Evolutionary conservation across 2,113 vertebrate genomes (phyloP).

Genomic region (Rhizomys pruinosus): DNA sequence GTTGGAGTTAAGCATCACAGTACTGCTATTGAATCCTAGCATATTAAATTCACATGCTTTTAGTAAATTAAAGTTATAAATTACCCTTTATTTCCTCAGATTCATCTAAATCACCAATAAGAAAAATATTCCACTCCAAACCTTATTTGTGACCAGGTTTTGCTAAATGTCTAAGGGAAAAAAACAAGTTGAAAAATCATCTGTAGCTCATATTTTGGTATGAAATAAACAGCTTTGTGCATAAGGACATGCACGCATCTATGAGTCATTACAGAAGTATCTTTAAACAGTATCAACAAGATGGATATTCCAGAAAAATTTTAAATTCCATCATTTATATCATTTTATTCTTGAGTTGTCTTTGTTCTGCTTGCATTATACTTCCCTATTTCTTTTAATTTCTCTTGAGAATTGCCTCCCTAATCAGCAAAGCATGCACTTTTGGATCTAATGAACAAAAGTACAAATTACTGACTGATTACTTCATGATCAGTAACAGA

Average conservation of each 20-base stretch:
- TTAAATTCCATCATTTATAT: neutral
- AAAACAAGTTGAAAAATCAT: constrained; percentile 49
- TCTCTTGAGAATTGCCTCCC: neutral
- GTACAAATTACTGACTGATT: constrained; percentile 58
- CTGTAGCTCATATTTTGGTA: neutral
- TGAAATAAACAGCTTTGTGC: constrained; percentile 41
- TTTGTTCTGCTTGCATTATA: constrained; percentile 29
- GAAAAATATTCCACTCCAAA: constrained; percentile 37
- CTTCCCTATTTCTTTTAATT: constrained; percentile 35
- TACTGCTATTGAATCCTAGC: constrained; percentile 78
- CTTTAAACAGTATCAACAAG: constrained; percentile 28
- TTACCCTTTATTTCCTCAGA: constrained; percentile 82
- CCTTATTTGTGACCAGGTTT: constrained; percentile 67
- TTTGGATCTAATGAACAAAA: constrained; percentile 8
- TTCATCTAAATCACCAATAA: constrained; percentile 72
- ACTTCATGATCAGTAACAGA: constrained; percentile 48
- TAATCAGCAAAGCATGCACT: constrained; percentile 31
- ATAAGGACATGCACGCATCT: constrained; percentile 36
- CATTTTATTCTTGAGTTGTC: constrained; percentile 46
- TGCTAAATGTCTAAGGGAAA: constrained; percentile 44
- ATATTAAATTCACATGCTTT: constrained; percentile 86
- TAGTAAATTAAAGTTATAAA: constrained; percentile 83
- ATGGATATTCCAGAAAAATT: constrained; percentile 41
- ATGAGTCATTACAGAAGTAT: constrained; percentile 72
- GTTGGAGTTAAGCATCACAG: constrained; percentile 76